These are phyloP conservation scores for Edolisoma coerulescens DNA, from an alignment of 2,113 vertebrate genomes.

Conservation along the genomic window DNA sequence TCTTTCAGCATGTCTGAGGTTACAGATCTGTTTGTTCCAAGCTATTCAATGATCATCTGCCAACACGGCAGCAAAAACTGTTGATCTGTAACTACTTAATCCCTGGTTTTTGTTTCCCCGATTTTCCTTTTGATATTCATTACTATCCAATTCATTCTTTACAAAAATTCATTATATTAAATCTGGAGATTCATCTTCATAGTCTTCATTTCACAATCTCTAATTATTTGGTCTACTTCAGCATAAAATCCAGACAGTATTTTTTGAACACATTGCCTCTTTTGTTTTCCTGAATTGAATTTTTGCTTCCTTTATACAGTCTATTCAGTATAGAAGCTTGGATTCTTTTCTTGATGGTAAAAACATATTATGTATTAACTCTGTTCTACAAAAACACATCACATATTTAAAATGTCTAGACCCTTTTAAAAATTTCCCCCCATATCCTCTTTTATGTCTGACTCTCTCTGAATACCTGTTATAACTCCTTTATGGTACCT, in stretches of 20 bases:
- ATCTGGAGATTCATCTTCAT: neutral
- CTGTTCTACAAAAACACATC: neutral
- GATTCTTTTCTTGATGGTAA: neutral
- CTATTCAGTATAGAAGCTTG: neutral
- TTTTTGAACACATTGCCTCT: neutral
- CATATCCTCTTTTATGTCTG: neutral
- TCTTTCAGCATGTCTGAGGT: neutral
- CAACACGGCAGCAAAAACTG: neutral
- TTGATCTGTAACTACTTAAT: neutral
- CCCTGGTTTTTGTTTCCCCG: neutral
- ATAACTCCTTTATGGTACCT: neutral
- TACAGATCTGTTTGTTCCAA: neutral
- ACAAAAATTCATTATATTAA: neutral
- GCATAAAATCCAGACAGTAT: neutral
- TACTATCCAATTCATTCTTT: neutral
- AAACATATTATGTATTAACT: neutral
- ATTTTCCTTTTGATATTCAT: neutral
- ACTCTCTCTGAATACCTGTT: neutral
- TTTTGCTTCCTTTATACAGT: neutral
- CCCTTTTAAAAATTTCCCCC: neutral
- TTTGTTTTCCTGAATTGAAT: neutral
- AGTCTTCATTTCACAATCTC: neutral
- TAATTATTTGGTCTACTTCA: neutral
- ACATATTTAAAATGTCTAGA: neutral
- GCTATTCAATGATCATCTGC: neutral